These are phyloP conservation scores for Actinia equina DNA, from an alignment of 64 coral and sea anemone species.

Conservation along the genomic window DNA sequence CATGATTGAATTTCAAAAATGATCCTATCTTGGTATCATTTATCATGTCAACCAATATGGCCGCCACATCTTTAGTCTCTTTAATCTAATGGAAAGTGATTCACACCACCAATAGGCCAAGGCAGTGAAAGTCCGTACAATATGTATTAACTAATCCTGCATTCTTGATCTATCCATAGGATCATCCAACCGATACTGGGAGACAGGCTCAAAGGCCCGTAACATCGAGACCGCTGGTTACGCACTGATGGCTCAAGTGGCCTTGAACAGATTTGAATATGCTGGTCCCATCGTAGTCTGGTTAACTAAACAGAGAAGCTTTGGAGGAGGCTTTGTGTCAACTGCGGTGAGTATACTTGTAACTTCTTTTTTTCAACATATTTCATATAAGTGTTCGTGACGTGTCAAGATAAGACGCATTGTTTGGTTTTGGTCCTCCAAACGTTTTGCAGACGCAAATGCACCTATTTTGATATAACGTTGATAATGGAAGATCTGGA, in stretches of 20 bases:
- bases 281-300: constrained; percentile 77
- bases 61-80: too few relatives aligned
- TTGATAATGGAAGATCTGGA: too few relatives aligned
- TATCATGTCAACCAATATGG: too few relatives aligned
- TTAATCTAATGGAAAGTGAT: too few relatives aligned
- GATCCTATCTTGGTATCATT: too few relatives aligned
- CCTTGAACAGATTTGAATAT: constrained; percentile 38
- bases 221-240: constrained; percentile 88
- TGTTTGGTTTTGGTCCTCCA: too few relatives aligned
- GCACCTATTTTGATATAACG: too few relatives aligned
- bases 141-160: neutral
- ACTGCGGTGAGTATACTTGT: neutral
- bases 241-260: constrained; percentile 66
- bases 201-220: constrained; percentile 52
- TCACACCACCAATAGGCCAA: neutral
- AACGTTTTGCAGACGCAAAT: too few relatives aligned
- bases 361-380: too few relatives aligned
- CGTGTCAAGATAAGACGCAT: too few relatives aligned
- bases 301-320: constrained; percentile 60
- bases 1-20: too few relatives aligned
- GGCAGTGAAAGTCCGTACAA: neutral
- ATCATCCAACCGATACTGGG: constrained; percentile 59
- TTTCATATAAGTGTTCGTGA: too few relatives aligned
- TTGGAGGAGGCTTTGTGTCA: constrained; percentile 59
- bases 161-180: constrained; percentile 5